Evolutionary conservation across 2,797 vertebrate genomes (phyloP), one percentile per base, ranked within the genome.

Genomic region (Epinephelus malabaricus): DNA sequence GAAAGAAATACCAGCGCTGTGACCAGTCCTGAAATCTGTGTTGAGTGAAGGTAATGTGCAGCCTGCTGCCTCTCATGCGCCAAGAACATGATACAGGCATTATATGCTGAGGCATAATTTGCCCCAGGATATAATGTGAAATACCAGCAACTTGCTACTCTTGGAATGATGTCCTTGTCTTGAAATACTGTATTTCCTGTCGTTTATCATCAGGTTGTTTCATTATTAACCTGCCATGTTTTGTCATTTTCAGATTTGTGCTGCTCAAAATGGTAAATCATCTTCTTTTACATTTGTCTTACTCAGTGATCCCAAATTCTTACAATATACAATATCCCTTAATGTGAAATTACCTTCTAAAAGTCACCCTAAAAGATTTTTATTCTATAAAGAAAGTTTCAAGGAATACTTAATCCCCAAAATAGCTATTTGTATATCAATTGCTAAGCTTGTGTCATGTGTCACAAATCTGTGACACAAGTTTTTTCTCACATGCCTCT

Each of bases 221-320:
- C n/a, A 23, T 67, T 60, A 84, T 54, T 86, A 76, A 89, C n/a
- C 4, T 66, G 12, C 8, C 43, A 19, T 73, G 0, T 85, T 87
- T 83, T 92, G n/a, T 95, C 14, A 54, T 93, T 97, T 97, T 89
- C 96, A 98, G 98, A 91, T 96, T 71, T 92, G 93, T 92, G 81
- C 86, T 4, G 93, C 93, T 66, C 90, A 95, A 73, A 91, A 94
- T 87, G 97, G 97, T 99, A 96, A 96, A 85, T 78, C 0, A 51
- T 30, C 3, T 76, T 63, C 2, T 61, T 59, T 50, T 46, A 66
- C 47, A 71, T 78, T 79, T 69, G 4, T 17, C 5, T 23, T n/a
- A 25, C 7, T 67, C 47, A 8, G 72, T 49, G 3, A 43, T 17
- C 18, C 8, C 4, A 30, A 51, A 58, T 9, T 54, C 3, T 53